Percentiles rank a stretch among this genome's conserved stretches.
Evolutionary conservation across 2,113 vertebrate genomes (phyloP).

Genomic region (Nipponia nippon): DNA sequence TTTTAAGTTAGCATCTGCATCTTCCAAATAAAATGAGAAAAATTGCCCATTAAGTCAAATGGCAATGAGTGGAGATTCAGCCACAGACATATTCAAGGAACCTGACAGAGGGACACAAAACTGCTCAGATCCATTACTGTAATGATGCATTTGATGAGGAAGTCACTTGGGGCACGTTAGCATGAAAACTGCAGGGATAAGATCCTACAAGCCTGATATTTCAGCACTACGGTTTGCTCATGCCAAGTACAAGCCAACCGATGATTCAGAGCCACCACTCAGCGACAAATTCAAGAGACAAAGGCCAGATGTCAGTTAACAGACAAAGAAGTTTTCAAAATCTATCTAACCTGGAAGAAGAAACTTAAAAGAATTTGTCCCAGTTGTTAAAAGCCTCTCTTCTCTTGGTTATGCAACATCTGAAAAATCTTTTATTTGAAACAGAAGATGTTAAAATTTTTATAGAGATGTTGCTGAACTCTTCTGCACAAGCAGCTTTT

Average conservation of each 20-base stretch:
- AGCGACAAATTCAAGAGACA: constrained; percentile 2
- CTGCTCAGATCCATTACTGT: constrained; percentile 6
- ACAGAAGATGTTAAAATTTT: neutral
- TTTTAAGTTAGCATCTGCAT: constrained; percentile 7
- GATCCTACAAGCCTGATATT: neutral
- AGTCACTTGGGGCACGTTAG: neutral
- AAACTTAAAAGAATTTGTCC: neutral
- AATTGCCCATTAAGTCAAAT: constrained; percentile 26
- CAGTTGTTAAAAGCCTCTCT: neutral
- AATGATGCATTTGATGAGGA: neutral
- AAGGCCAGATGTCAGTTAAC: neutral
- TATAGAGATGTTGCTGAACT: neutral
- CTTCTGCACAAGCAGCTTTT: neutral
- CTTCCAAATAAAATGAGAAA: constrained; percentile 5
- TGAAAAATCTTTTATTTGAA: neutral
- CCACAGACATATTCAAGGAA: neutral
- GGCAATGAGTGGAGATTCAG: neutral
- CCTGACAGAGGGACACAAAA: neutral
- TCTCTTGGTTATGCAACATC: neutral
- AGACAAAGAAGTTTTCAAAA: neutral
- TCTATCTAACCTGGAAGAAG: neutral
- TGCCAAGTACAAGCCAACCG: neutral
- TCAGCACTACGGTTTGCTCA: neutral
- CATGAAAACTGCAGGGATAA: neutral
- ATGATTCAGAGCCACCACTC: neutral